Conservation (phyloP, 2,113 vertebrate genomes). For the Psilopsiagon aurifrons region DNA sequence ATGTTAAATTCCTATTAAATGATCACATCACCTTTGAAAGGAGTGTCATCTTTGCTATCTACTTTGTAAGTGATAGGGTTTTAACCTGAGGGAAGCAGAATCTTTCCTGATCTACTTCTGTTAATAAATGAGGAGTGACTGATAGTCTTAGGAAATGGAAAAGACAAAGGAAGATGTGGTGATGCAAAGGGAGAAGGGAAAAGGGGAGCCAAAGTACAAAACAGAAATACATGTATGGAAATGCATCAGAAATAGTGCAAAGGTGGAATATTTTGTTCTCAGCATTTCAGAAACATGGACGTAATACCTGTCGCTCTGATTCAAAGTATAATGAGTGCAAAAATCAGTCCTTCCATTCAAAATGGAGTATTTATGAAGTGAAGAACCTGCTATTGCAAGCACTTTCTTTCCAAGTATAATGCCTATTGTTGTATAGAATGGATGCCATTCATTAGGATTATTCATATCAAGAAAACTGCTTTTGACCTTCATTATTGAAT, state of each 20-base stretch:
- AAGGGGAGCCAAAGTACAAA: not conserved
- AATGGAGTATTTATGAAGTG: not conserved
- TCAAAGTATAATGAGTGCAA: not conserved
- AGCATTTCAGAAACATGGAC: not conserved
- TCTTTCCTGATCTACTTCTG: not conserved
- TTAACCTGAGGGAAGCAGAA: not conserved
- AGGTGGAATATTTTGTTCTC: not conserved
- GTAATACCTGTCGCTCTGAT: not conserved
- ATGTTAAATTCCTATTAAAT: not conserved
- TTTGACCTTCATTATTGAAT: slow-evolving; percentile 50
- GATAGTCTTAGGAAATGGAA: not conserved
- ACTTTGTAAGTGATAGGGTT: not conserved
- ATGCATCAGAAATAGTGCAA: not conserved
- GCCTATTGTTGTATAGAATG: slow-evolving; percentile 4
- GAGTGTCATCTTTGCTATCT: not conserved
- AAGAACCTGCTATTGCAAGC: slow-evolving; percentile 28
- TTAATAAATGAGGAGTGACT: not conserved
- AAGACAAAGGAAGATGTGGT: not conserved
- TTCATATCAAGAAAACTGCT: slow-evolving; percentile 40
- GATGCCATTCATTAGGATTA: slow-evolving; percentile 34
- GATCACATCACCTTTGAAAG: not conserved
- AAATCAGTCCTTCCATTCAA: slow-evolving; percentile 22
- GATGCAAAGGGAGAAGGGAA: not conserved
- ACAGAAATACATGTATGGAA: not conserved
- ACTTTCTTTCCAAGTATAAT: slow-evolving; percentile 33